Percentiles rank a stretch among this genome's conserved stretches.
phyloP scores from a whole-genome alignment of 2,113 vertebrate genomes.

The Galemys pyrenaicus region DNA sequence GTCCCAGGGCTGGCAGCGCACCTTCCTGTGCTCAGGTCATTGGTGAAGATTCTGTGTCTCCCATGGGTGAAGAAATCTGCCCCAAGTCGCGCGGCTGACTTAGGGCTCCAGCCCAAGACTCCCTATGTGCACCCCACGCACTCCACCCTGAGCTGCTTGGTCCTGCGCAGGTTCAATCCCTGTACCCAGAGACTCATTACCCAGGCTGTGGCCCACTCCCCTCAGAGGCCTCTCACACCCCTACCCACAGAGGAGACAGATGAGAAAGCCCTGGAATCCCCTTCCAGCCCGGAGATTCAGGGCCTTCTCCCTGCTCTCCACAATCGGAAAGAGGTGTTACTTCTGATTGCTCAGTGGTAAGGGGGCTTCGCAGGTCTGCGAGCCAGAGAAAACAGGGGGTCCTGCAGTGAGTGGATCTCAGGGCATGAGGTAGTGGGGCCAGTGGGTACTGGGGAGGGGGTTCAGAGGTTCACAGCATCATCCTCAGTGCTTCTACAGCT shows the following conservation, averaged over 20 bases:
- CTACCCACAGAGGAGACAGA: neutral
- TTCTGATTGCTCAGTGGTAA: neutral
- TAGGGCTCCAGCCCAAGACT: neutral
- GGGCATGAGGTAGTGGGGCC: too few relatives aligned
- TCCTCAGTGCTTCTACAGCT: neutral
- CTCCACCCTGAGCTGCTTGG: neutral
- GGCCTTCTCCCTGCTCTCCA: neutral
- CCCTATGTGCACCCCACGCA: neutral
- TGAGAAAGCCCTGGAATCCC: neutral
- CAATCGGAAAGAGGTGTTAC: neutral
- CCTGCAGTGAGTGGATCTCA: fast-evolving
- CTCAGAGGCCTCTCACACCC: neutral
- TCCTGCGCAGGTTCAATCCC: neutral
- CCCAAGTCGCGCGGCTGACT: neutral
- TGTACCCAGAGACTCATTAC: neutral
- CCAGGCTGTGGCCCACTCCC: neutral
- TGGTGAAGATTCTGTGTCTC: neutral
- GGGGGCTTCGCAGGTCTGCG: too few relatives aligned
- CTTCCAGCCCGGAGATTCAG: neutral
- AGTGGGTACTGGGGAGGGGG: neutral
- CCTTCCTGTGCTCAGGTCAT: neutral
- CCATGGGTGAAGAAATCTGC: neutral
- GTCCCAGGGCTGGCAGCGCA: neutral
- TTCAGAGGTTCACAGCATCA: neutral
- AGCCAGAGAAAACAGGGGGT: fast-evolving